phyloP scores from a whole-genome alignment of 2,888 invertebrate genomes.

The Leptodirus hochenwartii region DNA sequence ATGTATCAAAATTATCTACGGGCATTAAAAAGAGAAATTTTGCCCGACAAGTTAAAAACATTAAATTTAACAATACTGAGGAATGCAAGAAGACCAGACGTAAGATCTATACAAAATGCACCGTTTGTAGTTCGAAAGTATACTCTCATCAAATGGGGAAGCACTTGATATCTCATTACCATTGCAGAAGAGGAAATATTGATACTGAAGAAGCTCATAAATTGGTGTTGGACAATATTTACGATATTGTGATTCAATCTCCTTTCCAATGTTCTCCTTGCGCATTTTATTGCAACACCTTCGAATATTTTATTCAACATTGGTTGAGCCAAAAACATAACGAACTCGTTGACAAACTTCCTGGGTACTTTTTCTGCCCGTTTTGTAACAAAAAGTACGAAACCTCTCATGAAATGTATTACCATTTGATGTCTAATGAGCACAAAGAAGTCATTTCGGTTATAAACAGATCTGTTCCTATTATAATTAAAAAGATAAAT shows the following conservation, averaged over 20 bases:
- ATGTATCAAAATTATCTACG: slow-evolving; percentile 12
- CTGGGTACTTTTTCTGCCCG: slow-evolving; percentile 51
- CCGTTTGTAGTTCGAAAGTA: slow-evolving; percentile 53
- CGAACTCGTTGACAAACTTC: slow-evolving; percentile 28
- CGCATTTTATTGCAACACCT: slow-evolving; percentile 67
- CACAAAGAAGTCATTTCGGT: slow-evolving; percentile 57
- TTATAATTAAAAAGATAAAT: slow-evolving; percentile 50
- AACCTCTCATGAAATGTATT: slow-evolving; percentile 43
- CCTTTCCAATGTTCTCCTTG: slow-evolving; percentile 77
- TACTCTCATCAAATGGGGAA: slow-evolving; percentile 55
- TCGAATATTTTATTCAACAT: slow-evolving; percentile 48
- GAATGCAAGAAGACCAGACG: slow-evolving; percentile 34
- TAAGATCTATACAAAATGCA: slow-evolving; percentile 42
- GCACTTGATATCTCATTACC: slow-evolving; percentile 72
- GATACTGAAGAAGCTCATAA: slow-evolving; percentile 35
- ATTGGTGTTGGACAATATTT: slow-evolving; percentile 59
- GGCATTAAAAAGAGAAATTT: slow-evolving; percentile 11
- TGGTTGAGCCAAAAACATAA: slow-evolving; percentile 51
- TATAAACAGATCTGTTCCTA: slow-evolving; percentile 65
- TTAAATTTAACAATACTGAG: slow-evolving; percentile 15
- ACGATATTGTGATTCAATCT: slow-evolving; percentile 57
- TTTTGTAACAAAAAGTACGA: slow-evolving; percentile 54
- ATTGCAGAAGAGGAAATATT: slow-evolving; percentile 53
- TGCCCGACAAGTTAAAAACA: slow-evolving; percentile 3
- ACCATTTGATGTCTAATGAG: slow-evolving; percentile 43